A percentile compares a stretch with the other conserved stretches of the same genome.
Conservation (phyloP, 2,888 invertebrate species). For the Drosophila tanythrix region DNA sequence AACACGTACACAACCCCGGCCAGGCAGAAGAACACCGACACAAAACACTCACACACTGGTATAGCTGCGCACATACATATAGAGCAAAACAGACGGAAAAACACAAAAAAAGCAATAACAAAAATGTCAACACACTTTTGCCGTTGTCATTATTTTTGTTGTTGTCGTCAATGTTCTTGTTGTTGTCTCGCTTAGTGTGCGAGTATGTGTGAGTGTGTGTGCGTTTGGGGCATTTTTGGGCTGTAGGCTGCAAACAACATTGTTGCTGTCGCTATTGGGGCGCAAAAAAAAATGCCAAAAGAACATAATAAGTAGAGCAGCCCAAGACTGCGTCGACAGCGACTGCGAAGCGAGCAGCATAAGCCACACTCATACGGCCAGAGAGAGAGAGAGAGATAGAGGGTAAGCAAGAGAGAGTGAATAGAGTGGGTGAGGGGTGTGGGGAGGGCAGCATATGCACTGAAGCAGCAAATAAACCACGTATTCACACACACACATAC, state of each 20-base stretch:
- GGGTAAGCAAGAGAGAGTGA: slow-evolving; percentile 40
- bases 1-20: slow-evolving; percentile 68
- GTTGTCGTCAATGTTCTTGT: slow-evolving; percentile 41
- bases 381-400: slow-evolving; percentile 15
- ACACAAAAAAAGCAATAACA: slow-evolving; percentile 49
- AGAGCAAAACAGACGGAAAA: slow-evolving; percentile 74
- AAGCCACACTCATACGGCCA: slow-evolving; percentile 57
- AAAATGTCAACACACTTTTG: slow-evolving; percentile 78
- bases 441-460: slow-evolving; percentile 67
- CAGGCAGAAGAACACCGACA: slow-evolving; percentile 26
- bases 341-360: slow-evolving; percentile 59
- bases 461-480: slow-evolving; percentile 80
- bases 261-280: slow-evolving; percentile 63
- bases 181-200: slow-evolving; percentile 23
- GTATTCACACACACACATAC: slow-evolving; percentile 59
- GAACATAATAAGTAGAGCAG: slow-evolving; percentile 77
- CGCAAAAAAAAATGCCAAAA: slow-evolving; percentile 70
- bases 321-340: slow-evolving; percentile 57
- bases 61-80: slow-evolving; percentile 49
- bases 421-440: slow-evolving; percentile 13
- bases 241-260: slow-evolving; percentile 63
- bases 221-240: slow-evolving; percentile 43
- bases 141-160: slow-evolving; percentile 48
- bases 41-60: slow-evolving; percentile 10
- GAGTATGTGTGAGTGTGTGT: slow-evolving; percentile 12